Evolutionary conservation across 2,113 vertebrate genomes (phyloP).

Genomic region (Phodopus roborovskii): DNA sequence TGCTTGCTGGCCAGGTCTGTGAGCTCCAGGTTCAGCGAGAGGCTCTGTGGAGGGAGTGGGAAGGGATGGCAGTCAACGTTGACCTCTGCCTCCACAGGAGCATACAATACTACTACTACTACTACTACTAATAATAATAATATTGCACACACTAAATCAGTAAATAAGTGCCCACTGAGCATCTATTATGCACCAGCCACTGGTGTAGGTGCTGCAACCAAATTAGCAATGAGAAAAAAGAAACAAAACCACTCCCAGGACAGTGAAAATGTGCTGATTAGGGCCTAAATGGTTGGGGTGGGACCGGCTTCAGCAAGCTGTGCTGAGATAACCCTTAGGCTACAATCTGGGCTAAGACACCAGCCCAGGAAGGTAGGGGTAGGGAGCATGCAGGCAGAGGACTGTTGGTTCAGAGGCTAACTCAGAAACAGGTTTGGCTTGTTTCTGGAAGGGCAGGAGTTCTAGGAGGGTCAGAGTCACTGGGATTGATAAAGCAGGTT

Average conservation of each 20-base stretch:
- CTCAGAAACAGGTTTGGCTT: neutral
- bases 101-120: too few species aligned
- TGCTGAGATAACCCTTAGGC: constrained; percentile 3
- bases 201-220: neutral
- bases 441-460: neutral
- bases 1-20: neutral
- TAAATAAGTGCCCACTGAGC: neutral
- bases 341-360: neutral
- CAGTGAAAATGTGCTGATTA: neutral
- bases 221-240: neutral
- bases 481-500: neutral
- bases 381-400: neutral
- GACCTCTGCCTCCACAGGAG: neutral
- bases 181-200: neutral
- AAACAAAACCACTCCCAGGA: neutral
- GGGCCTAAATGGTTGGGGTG: neutral
- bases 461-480: neutral
- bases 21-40: neutral
- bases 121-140: too few species aligned
- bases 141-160: neutral
- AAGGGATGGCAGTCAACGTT: neutral
- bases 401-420: neutral
- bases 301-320: neutral
- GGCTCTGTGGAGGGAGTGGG: neutral
- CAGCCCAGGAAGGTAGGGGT: neutral